Percentiles rank a stretch among this genome's conserved stretches.
phyloP scores from a whole-genome alignment of 2,797 vertebrate genomes.

The Tapera naevia region DNA sequence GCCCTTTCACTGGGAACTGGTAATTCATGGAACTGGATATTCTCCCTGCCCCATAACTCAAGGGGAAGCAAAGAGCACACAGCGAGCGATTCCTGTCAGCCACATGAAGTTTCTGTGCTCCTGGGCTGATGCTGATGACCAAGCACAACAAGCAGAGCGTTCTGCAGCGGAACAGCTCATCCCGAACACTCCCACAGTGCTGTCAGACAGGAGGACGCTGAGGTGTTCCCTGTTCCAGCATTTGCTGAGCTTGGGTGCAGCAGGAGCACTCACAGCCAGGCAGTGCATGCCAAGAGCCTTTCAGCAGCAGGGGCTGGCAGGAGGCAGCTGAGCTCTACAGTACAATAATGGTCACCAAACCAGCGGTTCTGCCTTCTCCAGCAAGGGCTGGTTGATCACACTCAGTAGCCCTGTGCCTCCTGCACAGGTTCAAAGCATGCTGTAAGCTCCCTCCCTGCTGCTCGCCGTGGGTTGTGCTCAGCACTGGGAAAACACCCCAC shows the following conservation, averaged over 20 bases:
- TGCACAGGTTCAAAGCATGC: not conserved
- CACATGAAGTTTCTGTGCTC: not conserved
- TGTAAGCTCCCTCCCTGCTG: not conserved
- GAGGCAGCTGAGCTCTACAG: not conserved
- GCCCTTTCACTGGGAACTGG: not conserved
- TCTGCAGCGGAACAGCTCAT: too few relatives aligned
- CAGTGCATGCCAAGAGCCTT: not conserved
- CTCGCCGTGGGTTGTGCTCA: not conserved
- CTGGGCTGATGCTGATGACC: not conserved
- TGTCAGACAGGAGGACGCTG: too few relatives aligned
- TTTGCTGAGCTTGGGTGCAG: not conserved
- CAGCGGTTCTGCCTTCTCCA: not conserved
- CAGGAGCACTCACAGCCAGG: too few relatives aligned
- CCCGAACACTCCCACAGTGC: too few relatives aligned
- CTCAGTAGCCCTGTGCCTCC: not conserved
- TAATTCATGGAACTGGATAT: too few relatives aligned
- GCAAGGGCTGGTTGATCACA: not conserved
- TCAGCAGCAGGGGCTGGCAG: not conserved
- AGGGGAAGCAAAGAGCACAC: not conserved
- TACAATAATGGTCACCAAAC: not conserved
- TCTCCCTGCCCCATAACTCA: too few relatives aligned
- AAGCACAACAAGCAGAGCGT: not conserved
- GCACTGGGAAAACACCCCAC: not conserved
- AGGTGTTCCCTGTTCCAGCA: too few relatives aligned
- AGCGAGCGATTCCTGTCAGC: accelerated